These are phyloP conservation scores for Cyclina sinensis DNA, from an alignment of 1,140 invertebrate species.

Conservation along the genomic window DNA sequence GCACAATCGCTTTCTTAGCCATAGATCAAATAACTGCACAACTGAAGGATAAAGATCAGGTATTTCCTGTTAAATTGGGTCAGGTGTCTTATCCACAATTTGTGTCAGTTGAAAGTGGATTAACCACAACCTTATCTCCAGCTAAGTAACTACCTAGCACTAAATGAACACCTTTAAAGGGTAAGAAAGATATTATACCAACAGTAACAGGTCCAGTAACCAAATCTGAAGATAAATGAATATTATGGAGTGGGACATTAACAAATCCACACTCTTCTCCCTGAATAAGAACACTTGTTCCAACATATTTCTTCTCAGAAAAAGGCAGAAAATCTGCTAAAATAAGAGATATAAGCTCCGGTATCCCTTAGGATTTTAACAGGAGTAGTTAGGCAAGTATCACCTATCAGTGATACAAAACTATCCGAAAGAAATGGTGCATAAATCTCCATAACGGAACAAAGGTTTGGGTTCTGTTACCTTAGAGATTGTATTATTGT, in stretches of 20 bases:
- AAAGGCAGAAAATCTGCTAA: slow-evolving; percentile 38
- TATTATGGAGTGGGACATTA: slow-evolving; percentile 58
- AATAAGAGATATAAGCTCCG: slow-evolving; percentile 35
- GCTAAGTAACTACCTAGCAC: slow-evolving; percentile 72
- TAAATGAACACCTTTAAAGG: slow-evolving; percentile 66
- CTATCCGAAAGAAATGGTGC: slow-evolving; percentile 19
- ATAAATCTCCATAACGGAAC: slow-evolving; percentile 42
- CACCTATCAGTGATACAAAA: slow-evolving; percentile 41
- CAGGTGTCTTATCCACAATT: not conserved
- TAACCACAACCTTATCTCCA: slow-evolving; percentile 61
- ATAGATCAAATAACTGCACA: slow-evolving; percentile 50
- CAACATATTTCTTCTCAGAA: slow-evolving; percentile 39
- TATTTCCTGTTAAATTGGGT: not conserved
- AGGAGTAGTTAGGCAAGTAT: slow-evolving; percentile 6
- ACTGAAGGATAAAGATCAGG: slow-evolving; percentile 57
- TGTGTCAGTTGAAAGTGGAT: slow-evolving; percentile 39
- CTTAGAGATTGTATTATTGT: not conserved
- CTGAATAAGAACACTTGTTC: slow-evolving; percentile 26
- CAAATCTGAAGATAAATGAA: slow-evolving; percentile 58
- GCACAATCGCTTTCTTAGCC: slow-evolving; percentile 55
- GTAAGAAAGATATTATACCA: slow-evolving; percentile 60
- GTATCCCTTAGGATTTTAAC: slow-evolving; percentile 32
- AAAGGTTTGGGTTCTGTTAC: slow-evolving; percentile 24
- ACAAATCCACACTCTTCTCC: slow-evolving; percentile 28
- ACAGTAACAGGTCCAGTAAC: slow-evolving; percentile 61